Percentiles rank a stretch among this genome's conserved stretches.
Evolutionary conservation across 2,888 invertebrate genomes (phyloP).

Genomic region (Drosophila villosipedis): DNA sequence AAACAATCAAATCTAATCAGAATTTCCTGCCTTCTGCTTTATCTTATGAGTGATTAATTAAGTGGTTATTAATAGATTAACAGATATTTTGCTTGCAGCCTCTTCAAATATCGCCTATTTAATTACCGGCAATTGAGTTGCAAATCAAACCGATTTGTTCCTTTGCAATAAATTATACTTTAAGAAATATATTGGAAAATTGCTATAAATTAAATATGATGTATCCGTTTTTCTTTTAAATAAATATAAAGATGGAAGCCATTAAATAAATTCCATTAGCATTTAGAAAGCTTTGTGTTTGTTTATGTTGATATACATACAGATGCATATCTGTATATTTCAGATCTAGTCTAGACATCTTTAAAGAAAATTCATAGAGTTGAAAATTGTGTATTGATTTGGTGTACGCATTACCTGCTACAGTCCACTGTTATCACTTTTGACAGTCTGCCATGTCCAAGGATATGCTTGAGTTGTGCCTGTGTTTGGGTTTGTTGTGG

Average conservation of each 20-base stretch:
- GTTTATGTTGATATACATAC: background rate
- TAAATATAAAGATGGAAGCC: background rate
- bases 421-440: slow-evolving; percentile 61
- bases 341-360: background rate
- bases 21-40: background rate
- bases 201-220: background rate
- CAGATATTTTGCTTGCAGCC: background rate
- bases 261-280: background rate
- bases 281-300: background rate
- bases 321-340: background rate
- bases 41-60: background rate
- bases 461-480: slow-evolving; percentile 63
- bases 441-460: slow-evolving; percentile 60
- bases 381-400: background rate
- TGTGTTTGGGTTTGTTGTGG: slow-evolving; percentile 53
- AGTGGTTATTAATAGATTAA: background rate
- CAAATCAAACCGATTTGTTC: background rate
- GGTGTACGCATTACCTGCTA: slow-evolving; percentile 59
- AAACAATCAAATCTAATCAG: background rate
- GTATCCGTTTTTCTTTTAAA: background rate
- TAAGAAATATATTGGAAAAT: background rate
- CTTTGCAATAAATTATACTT: background rate
- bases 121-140: background rate
- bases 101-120: background rate
- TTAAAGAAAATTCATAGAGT: background rate